Evolutionary conservation across 2,113 vertebrate species (phyloP).

Genomic region (Delphinus delphis): DNA sequence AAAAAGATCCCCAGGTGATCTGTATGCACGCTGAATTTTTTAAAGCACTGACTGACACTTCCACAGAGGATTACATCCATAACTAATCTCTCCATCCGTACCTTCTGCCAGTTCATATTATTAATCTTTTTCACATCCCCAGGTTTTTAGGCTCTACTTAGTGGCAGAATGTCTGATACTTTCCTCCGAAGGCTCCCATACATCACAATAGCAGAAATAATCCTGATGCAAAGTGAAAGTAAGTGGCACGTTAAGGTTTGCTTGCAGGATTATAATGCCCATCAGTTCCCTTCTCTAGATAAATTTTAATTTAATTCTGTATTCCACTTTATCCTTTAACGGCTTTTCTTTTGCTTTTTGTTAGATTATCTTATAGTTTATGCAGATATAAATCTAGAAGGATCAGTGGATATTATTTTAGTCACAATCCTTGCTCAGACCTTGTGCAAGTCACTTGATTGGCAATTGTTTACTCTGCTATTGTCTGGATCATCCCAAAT

Average conservation of each 20-base stretch:
- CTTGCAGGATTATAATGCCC: neutral
- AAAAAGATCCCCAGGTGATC: neutral
- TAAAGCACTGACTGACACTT: neutral
- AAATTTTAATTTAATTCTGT: neutral
- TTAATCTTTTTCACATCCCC: neutral
- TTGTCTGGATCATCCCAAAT: conserved; percentile 48
- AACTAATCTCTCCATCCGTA: neutral
- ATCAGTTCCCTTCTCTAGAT: neutral
- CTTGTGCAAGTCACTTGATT: neutral
- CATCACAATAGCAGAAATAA: neutral
- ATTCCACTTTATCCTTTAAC: neutral
- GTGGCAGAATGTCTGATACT: neutral
- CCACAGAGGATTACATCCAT: neutral
- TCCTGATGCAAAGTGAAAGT: neutral
- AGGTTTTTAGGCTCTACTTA: neutral
- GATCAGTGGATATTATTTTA: neutral
- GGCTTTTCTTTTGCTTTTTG: neutral
- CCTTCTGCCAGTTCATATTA: neutral
- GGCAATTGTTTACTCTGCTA: conserved; percentile 4
- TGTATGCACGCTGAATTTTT: neutral
- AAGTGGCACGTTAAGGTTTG: neutral
- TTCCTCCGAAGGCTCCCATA: neutral
- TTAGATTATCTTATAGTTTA: neutral
- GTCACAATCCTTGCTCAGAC: neutral
- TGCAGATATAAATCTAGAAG: neutral